Evolutionary conservation across 1,140 invertebrate species (phyloP), one percentile per base, ranked within the genome.

Genomic region (Drosophila elegans): DNA sequence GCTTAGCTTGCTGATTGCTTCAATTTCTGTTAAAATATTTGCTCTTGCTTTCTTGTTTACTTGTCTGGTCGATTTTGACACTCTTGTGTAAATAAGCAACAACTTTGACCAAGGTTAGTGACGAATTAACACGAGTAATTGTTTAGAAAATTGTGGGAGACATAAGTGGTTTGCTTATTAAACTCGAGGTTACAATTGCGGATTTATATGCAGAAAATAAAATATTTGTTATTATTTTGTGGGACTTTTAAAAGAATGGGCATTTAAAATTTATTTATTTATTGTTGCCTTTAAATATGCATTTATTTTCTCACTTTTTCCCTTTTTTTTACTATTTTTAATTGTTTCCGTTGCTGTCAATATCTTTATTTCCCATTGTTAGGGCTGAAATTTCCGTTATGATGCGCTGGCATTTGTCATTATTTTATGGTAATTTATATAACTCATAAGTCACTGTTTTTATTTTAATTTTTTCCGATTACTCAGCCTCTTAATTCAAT

Each of bases 121-220:
- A 51, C 38, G 61, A 68, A 80, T 67, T 67, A 63, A 57, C 46
- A 74, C 51, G 61, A 27, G 42, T 11, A 46, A 69, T 71, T 69
- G 48, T 34, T 13, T n/a, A n/a, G 41, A n/a, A 48, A 55, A 55
- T 55, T 55, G 16, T 27, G 45, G 41, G 64, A 39, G 38, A 71
- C 68, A 39, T 44, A 66, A 78, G 60, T 60, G 64, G 52, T 32
- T 42, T 54, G 25, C 12, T 9, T 13, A 27, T 21, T 42, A 29
- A 45, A 60, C 42, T n/a, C 48, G 29, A 36, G 25, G 13, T 21
- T 66, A 3, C 34, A 36, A 51, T 48, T 68, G 25, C 34, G 34
- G 9, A 48, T 66, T 38, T 72, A 45, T 51, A 27, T 52, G 51
- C 41, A 36, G 13, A 34, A 56, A 45, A 48, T 72, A 12, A 67